Evolutionary conservation across 2,888 invertebrate species (phyloP).

Genomic region (Ganaspis brasiliensis): DNA sequence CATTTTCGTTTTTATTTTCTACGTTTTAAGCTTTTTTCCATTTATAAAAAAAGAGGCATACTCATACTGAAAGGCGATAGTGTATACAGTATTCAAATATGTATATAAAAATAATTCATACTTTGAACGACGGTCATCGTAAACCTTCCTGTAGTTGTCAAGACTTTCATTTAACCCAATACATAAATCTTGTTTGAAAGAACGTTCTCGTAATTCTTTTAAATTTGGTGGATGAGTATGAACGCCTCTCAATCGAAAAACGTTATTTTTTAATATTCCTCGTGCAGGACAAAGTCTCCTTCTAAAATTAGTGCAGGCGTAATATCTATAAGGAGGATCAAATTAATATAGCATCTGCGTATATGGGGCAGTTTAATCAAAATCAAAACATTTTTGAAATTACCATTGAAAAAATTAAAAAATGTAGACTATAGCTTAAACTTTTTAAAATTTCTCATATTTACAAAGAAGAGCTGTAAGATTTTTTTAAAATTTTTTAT

Average conservation of each 20-base stretch:
- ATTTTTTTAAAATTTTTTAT: too few relatives aligned
- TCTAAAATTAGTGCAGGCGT: not conserved
- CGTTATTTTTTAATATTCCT: not conserved
- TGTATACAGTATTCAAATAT: too few relatives aligned
- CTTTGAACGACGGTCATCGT: too few relatives aligned
- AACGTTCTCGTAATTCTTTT: not conserved
- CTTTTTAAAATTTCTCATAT: too few relatives aligned
- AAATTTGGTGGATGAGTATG: not conserved
- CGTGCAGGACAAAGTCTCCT: not conserved
- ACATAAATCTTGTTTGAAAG: not conserved
- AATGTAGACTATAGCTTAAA: too few relatives aligned
- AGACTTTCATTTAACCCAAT: not conserved
- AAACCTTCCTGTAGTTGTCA: not conserved
- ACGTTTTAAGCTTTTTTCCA: too few relatives aligned
- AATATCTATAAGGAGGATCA: not conserved
- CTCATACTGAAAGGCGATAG: too few relatives aligned
- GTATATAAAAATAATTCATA: too few relatives aligned
- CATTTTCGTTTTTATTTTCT: not conserved
- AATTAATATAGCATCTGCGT: not conserved
- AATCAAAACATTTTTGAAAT: not conserved
- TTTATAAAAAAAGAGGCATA: too few relatives aligned
- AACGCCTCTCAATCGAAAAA: not conserved
- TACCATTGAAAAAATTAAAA: too few relatives aligned
- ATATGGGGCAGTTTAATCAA: not conserved
- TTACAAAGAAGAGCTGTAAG: too few relatives aligned